These are phyloP conservation scores for Antechinus stuartii DNA, from an alignment of 2,113 vertebrate species.

Conservation along the genomic window DNA sequence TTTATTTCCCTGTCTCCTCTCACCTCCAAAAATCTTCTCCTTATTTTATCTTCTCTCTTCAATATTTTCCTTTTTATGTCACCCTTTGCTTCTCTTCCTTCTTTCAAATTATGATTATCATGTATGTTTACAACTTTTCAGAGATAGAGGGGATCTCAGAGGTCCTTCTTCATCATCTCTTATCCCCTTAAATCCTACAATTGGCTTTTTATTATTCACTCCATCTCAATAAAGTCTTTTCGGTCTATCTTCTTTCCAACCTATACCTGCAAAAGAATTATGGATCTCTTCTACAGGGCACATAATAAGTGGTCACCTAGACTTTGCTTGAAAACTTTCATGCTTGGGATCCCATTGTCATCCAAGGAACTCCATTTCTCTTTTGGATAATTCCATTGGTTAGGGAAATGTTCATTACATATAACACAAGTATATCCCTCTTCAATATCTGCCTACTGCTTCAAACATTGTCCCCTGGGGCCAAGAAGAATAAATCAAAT, in stretches of 20 bases:
- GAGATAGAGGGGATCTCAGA: not conserved
- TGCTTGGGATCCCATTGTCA: not conserved
- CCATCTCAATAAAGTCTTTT: not conserved
- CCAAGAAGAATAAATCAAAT: not conserved
- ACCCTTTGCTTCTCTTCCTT: not conserved
- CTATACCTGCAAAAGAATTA: not conserved
- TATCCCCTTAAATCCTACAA: not conserved
- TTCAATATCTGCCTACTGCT: not conserved
- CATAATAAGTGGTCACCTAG: not conserved
- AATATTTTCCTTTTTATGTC: not conserved
- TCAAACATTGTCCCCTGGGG: not conserved
- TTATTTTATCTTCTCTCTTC: not conserved
- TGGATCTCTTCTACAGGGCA: not conserved
- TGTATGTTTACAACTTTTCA: not conserved
- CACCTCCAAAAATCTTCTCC: not conserved
- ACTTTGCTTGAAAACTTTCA: not conserved
- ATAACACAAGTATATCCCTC: not conserved
- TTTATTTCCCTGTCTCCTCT: too few relatives aligned
- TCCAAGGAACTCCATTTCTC: not conserved
- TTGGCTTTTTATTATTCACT: not conserved
- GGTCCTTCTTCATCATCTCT: not conserved
- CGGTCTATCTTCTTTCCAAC: not conserved
- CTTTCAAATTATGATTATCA: not conserved
- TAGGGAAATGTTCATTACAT: not conserved
- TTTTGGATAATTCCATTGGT: not conserved